These are phyloP conservation scores for Adrianichthys oophorus DNA, from an alignment of 2,797 vertebrate species.

Conservation along the genomic window DNA sequence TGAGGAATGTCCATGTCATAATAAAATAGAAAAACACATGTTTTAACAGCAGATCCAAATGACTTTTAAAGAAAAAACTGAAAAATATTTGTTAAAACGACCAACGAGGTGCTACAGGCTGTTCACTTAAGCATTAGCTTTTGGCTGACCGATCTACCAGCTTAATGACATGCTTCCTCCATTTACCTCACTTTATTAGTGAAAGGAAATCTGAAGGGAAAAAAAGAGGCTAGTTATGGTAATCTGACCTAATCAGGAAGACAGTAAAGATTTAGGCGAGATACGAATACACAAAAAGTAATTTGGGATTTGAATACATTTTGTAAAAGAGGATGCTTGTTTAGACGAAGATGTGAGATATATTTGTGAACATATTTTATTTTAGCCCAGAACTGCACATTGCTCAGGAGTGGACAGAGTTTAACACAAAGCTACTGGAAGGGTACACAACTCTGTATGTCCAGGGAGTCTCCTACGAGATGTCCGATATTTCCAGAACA, in stretches of 20 bases:
- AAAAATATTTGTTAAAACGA: slow-evolving; percentile 9
- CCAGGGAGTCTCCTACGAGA: too few relatives aligned
- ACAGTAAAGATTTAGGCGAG: slow-evolving; percentile 45
- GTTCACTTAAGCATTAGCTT: slow-evolving; percentile 32
- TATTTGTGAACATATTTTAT: too few relatives aligned
- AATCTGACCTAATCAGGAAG: slow-evolving; percentile 34
- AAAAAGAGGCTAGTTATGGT: slow-evolving; percentile 31
- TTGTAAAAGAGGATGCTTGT: too few relatives aligned
- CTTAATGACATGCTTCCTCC: slow-evolving; percentile 7
- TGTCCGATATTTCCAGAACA: too few relatives aligned
- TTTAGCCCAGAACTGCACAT: too few relatives aligned
- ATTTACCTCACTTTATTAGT: slow-evolving; percentile 17
- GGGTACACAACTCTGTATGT: too few relatives aligned
- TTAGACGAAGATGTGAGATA: too few relatives aligned
- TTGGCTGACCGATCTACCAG: slow-evolving; percentile 31
- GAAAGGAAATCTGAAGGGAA: slow-evolving; percentile 23
- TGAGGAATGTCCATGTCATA: slow-evolving; percentile 25
- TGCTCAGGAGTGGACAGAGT: too few relatives aligned
- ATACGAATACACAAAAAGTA: too few relatives aligned
- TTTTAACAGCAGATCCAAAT: slow-evolving; percentile 1
- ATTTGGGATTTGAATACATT: too few relatives aligned
- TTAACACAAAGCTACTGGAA: too few relatives aligned
- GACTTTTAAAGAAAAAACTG: slow-evolving; percentile 15
- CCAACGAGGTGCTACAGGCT: slow-evolving; percentile 25
- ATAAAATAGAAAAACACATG: slow-evolving; percentile 17